Base-by-base conservation (phyloP, 2,888 invertebrate species). In the Polydrusus cervinus region DNA sequence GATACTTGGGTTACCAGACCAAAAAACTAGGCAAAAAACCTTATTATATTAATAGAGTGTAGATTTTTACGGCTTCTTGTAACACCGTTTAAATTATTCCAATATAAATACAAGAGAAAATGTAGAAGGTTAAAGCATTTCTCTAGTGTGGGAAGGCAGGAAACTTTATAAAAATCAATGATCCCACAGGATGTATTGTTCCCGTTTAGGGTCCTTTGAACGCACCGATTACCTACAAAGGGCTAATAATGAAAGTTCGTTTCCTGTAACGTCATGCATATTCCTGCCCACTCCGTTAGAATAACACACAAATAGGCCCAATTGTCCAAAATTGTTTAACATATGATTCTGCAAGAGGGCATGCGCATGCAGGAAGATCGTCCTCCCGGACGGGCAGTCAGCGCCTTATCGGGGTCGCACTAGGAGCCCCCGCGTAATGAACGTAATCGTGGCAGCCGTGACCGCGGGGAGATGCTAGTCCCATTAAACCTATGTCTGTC, bases 391-490 rank as follows among this genome's bases (percentile, higher is more conserved):
- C 61, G 78, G 81, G 79, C 85, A 85, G 84, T 84, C 79, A 83
- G 83, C 84, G 83, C 81, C 83, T 82, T 79, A 83, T 81, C 86
- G 86, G 86, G 86, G 85, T 85, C 85, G 85, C 83, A 84, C 80
- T 77, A 83, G 30, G 53, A 62, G 67, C 67, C 51, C 55, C 60
- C 47, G 43, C 68, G 47, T 60, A 57, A 68, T 60, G 57, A 25
- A 45, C 68, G 60, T 53, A 18, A 47, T 68, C 47, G 57, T 60
- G 57, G 11, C 38, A 60, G 57, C 57, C 82, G 85, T 86, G 85
- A 85, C 84, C 84, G 84, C 85, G 84, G 84, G 86, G 87, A 85
- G 84, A 87, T 87, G 87, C 86, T 86, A 87, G 86, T 87, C 84
- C 11, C 38, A 60, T 60, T 60, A 60, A 60, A 38, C 87, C 84